phyloP scores from a whole-genome alignment of 2,888 invertebrate genomes.

The Eudemis profundana region DNA sequence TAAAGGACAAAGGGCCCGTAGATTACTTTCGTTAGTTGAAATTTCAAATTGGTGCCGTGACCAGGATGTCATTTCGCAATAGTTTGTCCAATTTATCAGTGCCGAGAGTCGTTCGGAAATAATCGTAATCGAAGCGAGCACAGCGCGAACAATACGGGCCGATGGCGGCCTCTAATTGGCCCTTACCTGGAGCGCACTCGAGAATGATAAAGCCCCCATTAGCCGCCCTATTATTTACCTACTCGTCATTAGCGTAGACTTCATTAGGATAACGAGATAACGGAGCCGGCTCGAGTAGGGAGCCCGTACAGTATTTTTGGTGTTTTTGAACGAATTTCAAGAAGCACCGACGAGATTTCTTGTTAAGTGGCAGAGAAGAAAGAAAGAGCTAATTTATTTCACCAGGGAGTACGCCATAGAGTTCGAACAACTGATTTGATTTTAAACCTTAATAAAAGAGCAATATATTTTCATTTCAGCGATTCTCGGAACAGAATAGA shows the following conservation, averaged over 20 bases:
- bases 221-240: constrained; percentile 86
- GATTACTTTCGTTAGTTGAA: constrained; percentile 56
- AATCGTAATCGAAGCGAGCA: constrained; percentile 83
- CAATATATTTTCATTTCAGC: not conserved
- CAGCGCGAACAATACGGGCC: constrained; percentile 84
- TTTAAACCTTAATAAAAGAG: constrained; percentile 16
- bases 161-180: constrained; percentile 85
- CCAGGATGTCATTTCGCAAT: constrained; percentile 80
- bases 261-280: constrained; percentile 86
- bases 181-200: constrained; percentile 85
- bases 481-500: constrained; percentile 43
- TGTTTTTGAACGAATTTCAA: constrained; percentile 73
- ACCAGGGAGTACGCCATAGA: constrained; percentile 55
- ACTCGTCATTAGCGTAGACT: constrained; percentile 86
- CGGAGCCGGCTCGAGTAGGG: constrained; percentile 75
- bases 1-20: not conserved
- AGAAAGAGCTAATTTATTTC: constrained; percentile 72
- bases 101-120: constrained; percentile 80
- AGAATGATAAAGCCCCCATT: constrained; percentile 86
- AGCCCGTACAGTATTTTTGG: constrained; percentile 72
- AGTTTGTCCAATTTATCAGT: constrained; percentile 85
- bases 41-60: constrained; percentile 72
- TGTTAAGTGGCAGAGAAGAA: constrained; percentile 50
- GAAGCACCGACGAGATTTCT: constrained; percentile 59
- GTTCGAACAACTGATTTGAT: constrained; percentile 15